Percentiles rank a stretch among this genome's conserved stretches.
phyloP scores from a whole-genome alignment of 2,888 invertebrate genomes.

The Lobophora halterata region DNA sequence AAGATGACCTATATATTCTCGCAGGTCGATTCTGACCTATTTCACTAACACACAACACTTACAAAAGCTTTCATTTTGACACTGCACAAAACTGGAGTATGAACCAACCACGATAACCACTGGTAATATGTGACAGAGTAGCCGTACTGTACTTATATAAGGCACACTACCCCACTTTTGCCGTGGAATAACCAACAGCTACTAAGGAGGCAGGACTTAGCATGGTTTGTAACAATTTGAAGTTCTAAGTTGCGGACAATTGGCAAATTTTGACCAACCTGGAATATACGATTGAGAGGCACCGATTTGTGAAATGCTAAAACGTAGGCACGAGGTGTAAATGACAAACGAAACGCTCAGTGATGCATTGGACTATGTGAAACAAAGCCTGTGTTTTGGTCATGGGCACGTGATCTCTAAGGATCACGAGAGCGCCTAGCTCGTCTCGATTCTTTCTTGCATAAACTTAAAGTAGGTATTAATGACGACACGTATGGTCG shows the following conservation, averaged over 20 bases:
- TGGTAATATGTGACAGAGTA: conserved; percentile 50
- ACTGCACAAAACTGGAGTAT: conserved; percentile 43
- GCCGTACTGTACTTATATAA: conserved; percentile 56
- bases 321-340: conserved; percentile 16
- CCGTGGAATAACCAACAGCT: conserved; percentile 29
- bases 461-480: no score
- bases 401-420: no score
- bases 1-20: conserved; percentile 1
- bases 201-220: conserved; percentile 11
- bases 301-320: conserved; percentile 27
- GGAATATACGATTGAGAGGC: conserved; percentile 29
- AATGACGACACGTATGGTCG: no score
- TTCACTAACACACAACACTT: conserved; percentile 43
- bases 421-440: no score
- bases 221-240: conserved; percentile 36
- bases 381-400: no score
- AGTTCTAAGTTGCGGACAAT: conserved; percentile 22
- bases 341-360: no score
- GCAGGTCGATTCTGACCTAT: no score
- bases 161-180: conserved; percentile 51
- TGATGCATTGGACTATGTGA: no score
- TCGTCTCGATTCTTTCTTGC: no score
- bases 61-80: conserved; percentile 65
- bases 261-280: conserved; percentile 31
- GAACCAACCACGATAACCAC: conserved; percentile 38